Evolutionary conservation across 1,140 invertebrate species (phyloP).

Genomic region (Drosophila hydei): DNA sequence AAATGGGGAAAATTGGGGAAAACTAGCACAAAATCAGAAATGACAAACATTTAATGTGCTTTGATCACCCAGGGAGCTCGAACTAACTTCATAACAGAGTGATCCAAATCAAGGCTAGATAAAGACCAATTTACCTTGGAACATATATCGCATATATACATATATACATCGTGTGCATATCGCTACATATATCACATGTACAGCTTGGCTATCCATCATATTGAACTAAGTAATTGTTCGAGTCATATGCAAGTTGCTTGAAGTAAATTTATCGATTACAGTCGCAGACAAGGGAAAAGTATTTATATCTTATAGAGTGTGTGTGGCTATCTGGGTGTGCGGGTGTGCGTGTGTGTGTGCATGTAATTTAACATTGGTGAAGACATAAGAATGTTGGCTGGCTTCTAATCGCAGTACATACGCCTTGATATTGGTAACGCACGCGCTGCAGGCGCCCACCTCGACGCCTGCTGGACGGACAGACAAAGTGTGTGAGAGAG

Average conservation of each 20-base stretch:
- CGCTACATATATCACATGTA: background rate
- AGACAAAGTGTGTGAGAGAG: background rate
- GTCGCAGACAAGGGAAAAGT: conserved; percentile 11
- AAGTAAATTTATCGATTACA: conserved; percentile 65
- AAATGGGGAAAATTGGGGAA: conserved; percentile 5
- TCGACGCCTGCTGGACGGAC: conserved; percentile 30
- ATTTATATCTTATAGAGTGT: conserved; percentile 14
- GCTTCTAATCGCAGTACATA: conserved; percentile 55
- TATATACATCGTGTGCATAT: background rate
- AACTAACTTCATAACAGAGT: background rate
- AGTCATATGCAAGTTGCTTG: conserved; percentile 48
- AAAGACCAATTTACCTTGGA: too few species aligned
- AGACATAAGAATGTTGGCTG: conserved; percentile 75
- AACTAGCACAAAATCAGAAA: background rate
- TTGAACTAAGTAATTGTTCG: conserved; percentile 28
- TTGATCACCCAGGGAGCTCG: background rate
- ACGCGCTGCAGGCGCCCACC: conserved; percentile 56
- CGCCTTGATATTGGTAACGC: conserved; percentile 54
- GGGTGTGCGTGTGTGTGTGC: conserved; percentile 1
- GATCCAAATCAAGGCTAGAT: conserved; percentile 4
- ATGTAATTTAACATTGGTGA: conserved; percentile 46
- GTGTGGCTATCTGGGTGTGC: background rate
- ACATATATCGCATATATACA: background rate
- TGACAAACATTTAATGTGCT: conserved; percentile 1
- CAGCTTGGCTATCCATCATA: conserved; percentile 29